Conservation (phyloP, 2,797 vertebrate genomes). For the Lacerta bilineata region DNA sequence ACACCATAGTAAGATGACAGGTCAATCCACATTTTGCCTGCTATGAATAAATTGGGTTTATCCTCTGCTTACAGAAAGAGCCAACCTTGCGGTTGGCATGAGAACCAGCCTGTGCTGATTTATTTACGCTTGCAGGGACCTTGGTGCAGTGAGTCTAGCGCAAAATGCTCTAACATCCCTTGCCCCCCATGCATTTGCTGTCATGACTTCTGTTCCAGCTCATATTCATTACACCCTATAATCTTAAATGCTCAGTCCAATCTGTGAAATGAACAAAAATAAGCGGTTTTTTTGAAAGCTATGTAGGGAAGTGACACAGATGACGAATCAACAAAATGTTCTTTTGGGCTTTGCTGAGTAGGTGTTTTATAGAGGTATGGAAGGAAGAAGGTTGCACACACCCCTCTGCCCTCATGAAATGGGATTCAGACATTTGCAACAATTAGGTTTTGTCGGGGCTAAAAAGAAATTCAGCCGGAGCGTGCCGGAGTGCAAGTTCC, state of each 20-base stretch:
- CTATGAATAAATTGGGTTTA: background rate
- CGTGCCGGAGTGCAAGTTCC: rapidly evolving
- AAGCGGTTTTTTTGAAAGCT: background rate
- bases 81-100: background rate
- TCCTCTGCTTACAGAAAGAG: background rate
- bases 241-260: background rate
- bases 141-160: background rate
- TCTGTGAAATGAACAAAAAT: too few species aligned
- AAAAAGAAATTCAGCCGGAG: too few species aligned
- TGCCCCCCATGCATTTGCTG: background rate
- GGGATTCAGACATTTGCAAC: background rate
- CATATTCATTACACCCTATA: background rate
- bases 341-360: background rate
- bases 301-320: background rate
- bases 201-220: background rate
- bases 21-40: background rate
- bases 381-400: background rate
- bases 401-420: background rate
- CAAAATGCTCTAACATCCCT: background rate
- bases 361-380: background rate
- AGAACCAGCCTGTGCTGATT: background rate
- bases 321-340: background rate
- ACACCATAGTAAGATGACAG: background rate
- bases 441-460: too few species aligned
- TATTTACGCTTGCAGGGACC: background rate